phyloP scores from a whole-genome alignment of 2,113 vertebrate genomes.

The Bungarus multicinctus region DNA sequence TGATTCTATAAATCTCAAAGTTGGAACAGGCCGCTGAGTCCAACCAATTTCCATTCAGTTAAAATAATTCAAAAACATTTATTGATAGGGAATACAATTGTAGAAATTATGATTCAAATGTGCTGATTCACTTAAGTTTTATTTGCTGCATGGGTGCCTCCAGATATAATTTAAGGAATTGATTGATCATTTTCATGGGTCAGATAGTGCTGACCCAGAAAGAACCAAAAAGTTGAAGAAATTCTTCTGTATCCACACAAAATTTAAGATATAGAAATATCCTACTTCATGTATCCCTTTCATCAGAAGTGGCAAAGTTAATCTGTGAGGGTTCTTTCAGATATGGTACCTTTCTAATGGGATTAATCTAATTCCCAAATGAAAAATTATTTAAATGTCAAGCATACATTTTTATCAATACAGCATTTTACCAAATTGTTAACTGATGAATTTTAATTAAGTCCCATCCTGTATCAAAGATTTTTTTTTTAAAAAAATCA shows the following conservation, averaged over 20 bases:
- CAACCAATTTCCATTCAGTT: neutral
- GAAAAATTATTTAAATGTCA: neutral
- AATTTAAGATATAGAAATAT: neutral
- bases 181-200: neutral
- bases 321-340: neutral
- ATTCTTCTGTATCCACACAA: neutral
- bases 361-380: neutral
- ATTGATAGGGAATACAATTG: neutral
- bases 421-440: neutral
- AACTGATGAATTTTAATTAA: neutral
- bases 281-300: neutral
- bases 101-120: neutral
- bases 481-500: neutral
- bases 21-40: neutral
- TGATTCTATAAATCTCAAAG: neutral
- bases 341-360: neutral
- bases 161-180: neutral
- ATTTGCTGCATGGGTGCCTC: neutral
- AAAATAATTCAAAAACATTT: neutral
- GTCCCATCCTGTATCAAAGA: neutral
- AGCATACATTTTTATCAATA: neutral
- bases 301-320: neutral
- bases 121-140: neutral
- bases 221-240: neutral
- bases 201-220: neutral